Conservation (phyloP, 2,888 invertebrate genomes). For the Gisinianus flammeolus region DNA sequence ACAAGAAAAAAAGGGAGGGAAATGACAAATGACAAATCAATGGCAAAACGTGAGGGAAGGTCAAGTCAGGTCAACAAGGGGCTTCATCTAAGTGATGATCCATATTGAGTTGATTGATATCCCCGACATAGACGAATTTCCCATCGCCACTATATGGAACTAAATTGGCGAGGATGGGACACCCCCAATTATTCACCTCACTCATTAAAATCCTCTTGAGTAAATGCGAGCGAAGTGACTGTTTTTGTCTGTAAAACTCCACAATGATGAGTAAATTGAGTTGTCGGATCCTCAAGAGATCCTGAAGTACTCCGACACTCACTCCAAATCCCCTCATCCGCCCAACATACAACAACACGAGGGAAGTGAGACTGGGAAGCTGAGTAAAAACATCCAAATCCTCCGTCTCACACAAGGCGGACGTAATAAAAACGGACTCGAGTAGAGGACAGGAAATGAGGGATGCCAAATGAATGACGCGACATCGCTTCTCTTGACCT, state of each 20-base stretch:
- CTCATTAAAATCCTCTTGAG: conserved; percentile 22
- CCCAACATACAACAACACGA: conserved; percentile 31
- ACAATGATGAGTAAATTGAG: conserved; percentile 23
- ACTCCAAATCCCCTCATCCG: conserved; percentile 15
- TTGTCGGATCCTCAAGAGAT: background rate
- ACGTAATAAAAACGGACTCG: conserved; percentile 25
- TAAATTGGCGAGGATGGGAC: conserved; percentile 14
- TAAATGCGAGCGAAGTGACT: conserved; percentile 1
- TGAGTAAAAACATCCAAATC: conserved; percentile 20
- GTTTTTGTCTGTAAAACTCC: conserved; percentile 30
- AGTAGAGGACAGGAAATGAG: conserved; percentile 17
- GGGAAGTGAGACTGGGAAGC: conserved; percentile 19
- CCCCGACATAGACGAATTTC: conserved; percentile 28
- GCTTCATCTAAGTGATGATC: background rate
- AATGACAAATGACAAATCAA: no score
- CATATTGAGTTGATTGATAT: conserved; percentile 7
- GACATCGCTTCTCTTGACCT: background rate
- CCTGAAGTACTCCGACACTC: conserved; percentile 17
- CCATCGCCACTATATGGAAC: conserved; percentile 8
- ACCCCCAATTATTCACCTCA: conserved; percentile 12
- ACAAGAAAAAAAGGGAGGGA: no score
- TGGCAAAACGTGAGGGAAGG: no score
- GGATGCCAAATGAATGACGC: background rate
- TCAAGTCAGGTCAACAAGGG: no score
- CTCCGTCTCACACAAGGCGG: conserved; percentile 29